Conservation (phyloP, 2,797 vertebrate genomes). For the Leptodactylus fallax region DNA sequence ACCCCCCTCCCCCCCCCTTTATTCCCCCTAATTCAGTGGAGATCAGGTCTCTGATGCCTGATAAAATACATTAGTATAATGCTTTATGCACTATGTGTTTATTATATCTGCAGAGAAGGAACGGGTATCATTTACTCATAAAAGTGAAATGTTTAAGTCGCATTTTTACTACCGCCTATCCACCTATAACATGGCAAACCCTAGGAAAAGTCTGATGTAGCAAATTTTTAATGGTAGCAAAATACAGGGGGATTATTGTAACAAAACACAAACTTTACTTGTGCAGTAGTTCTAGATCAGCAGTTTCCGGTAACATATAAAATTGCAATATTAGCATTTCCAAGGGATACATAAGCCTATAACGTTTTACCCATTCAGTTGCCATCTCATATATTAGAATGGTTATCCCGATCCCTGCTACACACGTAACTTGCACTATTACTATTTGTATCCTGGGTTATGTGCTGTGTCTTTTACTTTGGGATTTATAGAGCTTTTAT, state of each 20-base stretch:
- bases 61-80: no score
- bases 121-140: neutral
- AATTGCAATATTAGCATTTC: neutral
- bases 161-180: neutral
- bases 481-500: neutral
- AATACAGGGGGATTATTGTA: neutral
- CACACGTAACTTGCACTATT: neutral
- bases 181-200: neutral
- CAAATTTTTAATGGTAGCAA: conserved; percentile 7
- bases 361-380: neutral
- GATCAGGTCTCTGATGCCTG: no score
- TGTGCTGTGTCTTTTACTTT: neutral
- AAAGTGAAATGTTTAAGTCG: neutral
- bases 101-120: neutral
- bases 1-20: no score
- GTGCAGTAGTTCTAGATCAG: neutral
- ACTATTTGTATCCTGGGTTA: neutral
- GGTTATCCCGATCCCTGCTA: neutral
- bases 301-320: neutral
- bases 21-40: no score
- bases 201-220: neutral
- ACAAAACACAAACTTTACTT: neutral
- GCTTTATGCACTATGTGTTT: no score
- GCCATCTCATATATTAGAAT: neutral
- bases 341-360: neutral